Evolutionary conservation across 2,797 vertebrate genomes (phyloP).

Genomic region (Balearica regulorum): DNA sequence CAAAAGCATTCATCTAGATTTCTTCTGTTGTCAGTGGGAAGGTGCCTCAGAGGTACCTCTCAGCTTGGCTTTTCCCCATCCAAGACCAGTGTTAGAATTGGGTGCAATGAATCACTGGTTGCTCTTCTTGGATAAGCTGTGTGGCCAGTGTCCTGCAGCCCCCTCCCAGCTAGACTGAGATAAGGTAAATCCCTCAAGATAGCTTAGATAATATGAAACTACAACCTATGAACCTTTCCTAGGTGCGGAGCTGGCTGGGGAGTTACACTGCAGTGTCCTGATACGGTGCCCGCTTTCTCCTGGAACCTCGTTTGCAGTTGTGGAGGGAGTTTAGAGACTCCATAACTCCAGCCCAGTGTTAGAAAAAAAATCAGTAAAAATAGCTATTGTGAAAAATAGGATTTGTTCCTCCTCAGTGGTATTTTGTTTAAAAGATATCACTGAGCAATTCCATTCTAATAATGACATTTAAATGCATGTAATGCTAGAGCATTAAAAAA

Average conservation of each 20-base stretch:
- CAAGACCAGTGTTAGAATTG: fast-evolving
- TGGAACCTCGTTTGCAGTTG: neutral
- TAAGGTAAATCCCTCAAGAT: neutral
- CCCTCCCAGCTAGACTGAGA: neutral
- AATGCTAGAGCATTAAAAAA: neutral
- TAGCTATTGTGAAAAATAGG: neutral
- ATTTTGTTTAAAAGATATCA: neutral
- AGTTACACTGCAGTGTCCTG: neutral
- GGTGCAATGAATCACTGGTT: neutral
- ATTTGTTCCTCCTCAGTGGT: neutral
- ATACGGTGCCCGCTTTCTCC: neutral
- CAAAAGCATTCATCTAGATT: neutral
- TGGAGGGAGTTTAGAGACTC: neutral
- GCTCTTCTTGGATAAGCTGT: neutral
- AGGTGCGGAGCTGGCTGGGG: neutral
- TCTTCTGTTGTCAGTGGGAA: neutral
- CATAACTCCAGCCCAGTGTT: neutral
- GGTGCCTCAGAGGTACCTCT: neutral
- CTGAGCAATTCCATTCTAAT: neutral
- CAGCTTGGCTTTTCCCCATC: neutral
- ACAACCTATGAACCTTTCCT: neutral
- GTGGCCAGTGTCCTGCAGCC: neutral
- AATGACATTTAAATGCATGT: neutral
- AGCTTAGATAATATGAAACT: neutral
- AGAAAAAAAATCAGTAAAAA: neutral